phyloP scores from a whole-genome alignment of 2,113 vertebrate species.

The Plectropomus leopardus region DNA sequence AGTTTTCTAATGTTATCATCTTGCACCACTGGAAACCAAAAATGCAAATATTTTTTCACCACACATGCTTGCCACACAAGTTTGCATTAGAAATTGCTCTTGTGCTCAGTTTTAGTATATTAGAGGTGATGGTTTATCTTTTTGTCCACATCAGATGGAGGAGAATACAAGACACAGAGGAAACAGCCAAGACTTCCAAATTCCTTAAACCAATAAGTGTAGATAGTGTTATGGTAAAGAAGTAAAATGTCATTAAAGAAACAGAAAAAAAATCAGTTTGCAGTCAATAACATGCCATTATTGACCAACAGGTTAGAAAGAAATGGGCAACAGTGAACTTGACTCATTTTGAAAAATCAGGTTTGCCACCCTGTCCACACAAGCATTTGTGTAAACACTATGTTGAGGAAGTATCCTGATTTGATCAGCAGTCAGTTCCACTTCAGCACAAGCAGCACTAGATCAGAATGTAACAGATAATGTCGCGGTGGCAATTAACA shows the following conservation, averaged over 20 bases:
- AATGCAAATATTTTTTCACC: background rate
- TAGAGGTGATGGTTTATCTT: background rate
- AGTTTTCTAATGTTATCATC: too few species aligned
- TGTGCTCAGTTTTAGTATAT: too few species aligned
- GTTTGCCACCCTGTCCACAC: constrained; percentile 6
- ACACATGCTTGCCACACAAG: background rate
- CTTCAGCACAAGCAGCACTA: constrained; percentile 5
- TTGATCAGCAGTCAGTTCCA: constrained; percentile 15
- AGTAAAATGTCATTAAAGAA: background rate
- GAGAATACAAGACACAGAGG: too few species aligned
- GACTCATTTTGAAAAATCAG: constrained; percentile 5
- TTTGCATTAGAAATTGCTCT: too few species aligned
- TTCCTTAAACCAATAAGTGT: too few species aligned
- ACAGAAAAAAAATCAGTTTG: background rate
- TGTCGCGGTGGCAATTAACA: background rate
- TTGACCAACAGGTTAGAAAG: constrained; percentile 2
- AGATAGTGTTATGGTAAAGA: too few species aligned
- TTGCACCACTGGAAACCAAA: background rate
- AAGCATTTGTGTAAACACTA: background rate
- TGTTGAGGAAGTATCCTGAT: constrained; percentile 1
- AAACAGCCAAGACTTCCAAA: too few species aligned
- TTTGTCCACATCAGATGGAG: too few species aligned
- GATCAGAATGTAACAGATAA: constrained; percentile 3
- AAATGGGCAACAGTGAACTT: background rate
- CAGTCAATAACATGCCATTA: background rate